Conservation (phyloP, 30 jellyfish, hydroid and myxozoan species). For the Cassiopea xamachana region DNA sequence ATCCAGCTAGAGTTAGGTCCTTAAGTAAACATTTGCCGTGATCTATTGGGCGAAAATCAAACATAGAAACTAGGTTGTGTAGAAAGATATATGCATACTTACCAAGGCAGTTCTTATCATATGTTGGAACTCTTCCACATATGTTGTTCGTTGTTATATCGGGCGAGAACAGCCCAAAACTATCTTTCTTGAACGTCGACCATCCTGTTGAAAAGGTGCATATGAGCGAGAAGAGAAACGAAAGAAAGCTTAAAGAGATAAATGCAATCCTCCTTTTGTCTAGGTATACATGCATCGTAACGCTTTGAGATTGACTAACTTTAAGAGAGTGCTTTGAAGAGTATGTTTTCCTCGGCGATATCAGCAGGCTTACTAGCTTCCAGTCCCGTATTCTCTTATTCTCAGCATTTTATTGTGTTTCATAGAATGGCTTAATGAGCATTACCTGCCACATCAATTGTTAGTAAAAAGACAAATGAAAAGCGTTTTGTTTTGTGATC, state of each 20-base stretch:
- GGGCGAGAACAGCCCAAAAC: conserved; percentile 44
- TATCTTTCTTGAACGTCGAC: conserved; percentile 29
- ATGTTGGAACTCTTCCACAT: conserved; percentile 10
- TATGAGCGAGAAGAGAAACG: conserved; percentile 21
- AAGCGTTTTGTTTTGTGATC: background rate
- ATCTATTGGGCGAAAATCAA: background rate
- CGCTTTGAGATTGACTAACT: background rate
- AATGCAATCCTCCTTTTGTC: conserved; percentile 47
- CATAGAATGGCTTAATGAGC: background rate
- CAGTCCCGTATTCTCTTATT: background rate
- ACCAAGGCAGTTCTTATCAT: conserved; percentile 30
- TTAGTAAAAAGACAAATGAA: background rate
- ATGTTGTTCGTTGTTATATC: conserved; percentile 37
- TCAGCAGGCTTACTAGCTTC: background rate
- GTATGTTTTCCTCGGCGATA: background rate
- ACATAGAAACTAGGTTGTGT: no score
- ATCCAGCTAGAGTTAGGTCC: no score
- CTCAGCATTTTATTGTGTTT: background rate
- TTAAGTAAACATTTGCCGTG: no score
- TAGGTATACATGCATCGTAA: conserved; percentile 29
- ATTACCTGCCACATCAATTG: conserved; percentile 10
- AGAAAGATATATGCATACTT: no score
- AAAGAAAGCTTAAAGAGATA: conserved; percentile 2
- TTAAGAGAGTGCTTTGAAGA: background rate
- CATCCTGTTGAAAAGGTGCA: conserved; percentile 49